Percentiles rank a stretch among this genome's conserved stretches.
These are phyloP conservation scores for Macquaria australasica DNA, from an alignment of 2,113 vertebrate genomes.

Conservation along the genomic window DNA sequence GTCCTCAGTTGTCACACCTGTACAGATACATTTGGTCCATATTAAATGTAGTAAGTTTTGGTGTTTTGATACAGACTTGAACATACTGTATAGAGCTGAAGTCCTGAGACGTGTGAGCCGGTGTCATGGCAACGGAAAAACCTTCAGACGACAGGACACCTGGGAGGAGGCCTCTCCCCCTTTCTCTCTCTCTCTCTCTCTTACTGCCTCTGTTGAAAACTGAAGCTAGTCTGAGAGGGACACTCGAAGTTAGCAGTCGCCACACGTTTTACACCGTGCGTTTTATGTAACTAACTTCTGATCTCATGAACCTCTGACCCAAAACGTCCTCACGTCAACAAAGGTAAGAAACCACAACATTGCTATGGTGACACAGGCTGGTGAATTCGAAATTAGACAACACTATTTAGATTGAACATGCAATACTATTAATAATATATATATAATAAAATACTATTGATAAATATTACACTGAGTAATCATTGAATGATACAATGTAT, in stretches of 20 bases:
- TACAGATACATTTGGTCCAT: too few relatives aligned
- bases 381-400: not conserved
- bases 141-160: constrained; percentile 27
- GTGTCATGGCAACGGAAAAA: constrained; percentile 57
- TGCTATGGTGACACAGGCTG: not conserved
- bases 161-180: constrained; percentile 19
- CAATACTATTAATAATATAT: not conserved
- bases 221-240: not conserved
- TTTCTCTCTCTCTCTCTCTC: not conserved
- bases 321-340: not conserved
- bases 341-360: constrained; percentile 32
- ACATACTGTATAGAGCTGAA: too few relatives aligned
- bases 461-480: too few relatives aligned
- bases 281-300: not conserved
- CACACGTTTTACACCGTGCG: not conserved
- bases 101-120: not conserved
- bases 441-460: too few relatives aligned
- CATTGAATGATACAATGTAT: not conserved
- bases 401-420: not conserved
- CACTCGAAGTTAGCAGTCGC: rapidly evolving
- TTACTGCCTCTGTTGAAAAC: not conserved
- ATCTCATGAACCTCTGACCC: not conserved
- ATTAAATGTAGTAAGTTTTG: not conserved
- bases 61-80: not conserved
- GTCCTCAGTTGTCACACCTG: not conserved